These are phyloP conservation scores for Aegotheles bennettii DNA, from an alignment of 2,113 vertebrate species.

Conservation along the genomic window DNA sequence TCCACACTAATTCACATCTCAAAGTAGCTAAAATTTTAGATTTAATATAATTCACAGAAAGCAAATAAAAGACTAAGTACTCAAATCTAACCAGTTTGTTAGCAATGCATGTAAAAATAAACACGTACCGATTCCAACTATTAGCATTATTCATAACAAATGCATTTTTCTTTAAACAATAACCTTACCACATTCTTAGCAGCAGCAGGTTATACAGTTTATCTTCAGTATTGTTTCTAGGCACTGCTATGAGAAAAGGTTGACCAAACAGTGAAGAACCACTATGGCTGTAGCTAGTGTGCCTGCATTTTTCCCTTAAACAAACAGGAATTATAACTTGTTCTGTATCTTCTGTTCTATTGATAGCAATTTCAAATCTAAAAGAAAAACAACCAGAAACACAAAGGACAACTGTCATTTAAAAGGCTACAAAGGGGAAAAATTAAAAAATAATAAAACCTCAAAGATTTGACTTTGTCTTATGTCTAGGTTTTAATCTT, in stretches of 20 bases:
- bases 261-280: slow-evolving; percentile 92
- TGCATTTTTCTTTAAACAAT: not conserved
- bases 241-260: slow-evolving; percentile 94
- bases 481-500: not conserved
- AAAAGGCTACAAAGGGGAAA: not conserved
- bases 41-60: not conserved
- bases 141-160: not conserved
- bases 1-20: not conserved
- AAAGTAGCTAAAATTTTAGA: not conserved
- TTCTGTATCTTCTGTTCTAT: slow-evolving; percentile 90
- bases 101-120: not conserved
- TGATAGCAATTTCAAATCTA: slow-evolving; percentile 86
- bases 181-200: slow-evolving; percentile 87
- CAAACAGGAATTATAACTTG: slow-evolving; percentile 95
- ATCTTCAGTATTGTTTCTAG: slow-evolving; percentile 92
- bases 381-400: not conserved
- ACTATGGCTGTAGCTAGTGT: slow-evolving; percentile 93
- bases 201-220: slow-evolving; percentile 96
- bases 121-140: not conserved
- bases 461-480: not conserved
- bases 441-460: not conserved
- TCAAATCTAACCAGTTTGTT: not conserved
- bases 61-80: not conserved
- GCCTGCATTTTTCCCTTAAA: slow-evolving; percentile 93
- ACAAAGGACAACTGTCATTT: not conserved